phyloP scores from a whole-genome alignment of 2,888 invertebrate species.

The Nomada ruficornis region DNA sequence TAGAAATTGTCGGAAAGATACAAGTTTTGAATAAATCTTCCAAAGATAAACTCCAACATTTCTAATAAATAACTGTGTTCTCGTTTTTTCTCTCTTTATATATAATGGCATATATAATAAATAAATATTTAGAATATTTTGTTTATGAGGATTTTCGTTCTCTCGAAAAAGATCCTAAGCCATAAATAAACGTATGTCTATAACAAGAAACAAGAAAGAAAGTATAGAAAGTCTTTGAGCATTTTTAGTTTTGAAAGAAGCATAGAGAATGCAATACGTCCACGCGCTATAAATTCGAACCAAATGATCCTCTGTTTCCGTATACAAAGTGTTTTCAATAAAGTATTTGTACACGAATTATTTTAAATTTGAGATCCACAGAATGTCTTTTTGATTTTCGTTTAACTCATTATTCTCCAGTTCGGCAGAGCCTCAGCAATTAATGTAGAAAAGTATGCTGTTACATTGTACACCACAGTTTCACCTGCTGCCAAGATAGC shows the following conservation, averaged over 20 bases:
- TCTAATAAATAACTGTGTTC: not conserved
- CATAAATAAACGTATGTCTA: conserved; percentile 1
- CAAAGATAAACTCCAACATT: conserved; percentile 5
- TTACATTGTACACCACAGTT: conserved; percentile 82
- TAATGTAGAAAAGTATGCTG: conserved; percentile 81
- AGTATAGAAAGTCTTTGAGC: conserved; percentile 27
- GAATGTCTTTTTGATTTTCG: conserved; percentile 57
- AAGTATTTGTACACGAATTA: conserved; percentile 45
- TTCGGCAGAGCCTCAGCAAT: conserved; percentile 82
- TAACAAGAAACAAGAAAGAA: conserved; percentile 28
- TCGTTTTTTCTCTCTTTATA: not conserved
- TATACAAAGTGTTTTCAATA: conserved; percentile 50
- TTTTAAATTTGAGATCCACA: conserved; percentile 39
- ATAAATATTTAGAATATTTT: not conserved
- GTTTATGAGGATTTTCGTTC: conserved; percentile 1
- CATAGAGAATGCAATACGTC: conserved; percentile 21
- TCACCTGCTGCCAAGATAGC: conserved; percentile 83
- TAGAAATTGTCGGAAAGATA: conserved; percentile 50
- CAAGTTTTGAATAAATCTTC: conserved; percentile 7
- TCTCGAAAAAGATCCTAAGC: not conserved
- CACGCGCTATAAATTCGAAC: no score
- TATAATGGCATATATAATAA: no score
- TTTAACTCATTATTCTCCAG: conserved; percentile 82
- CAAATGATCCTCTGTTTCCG: conserved; percentile 3
- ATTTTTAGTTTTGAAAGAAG: conserved; percentile 40